phyloP scores from a whole-genome alignment of 2,888 invertebrate genomes.

The Pandemis corylana region DNA sequence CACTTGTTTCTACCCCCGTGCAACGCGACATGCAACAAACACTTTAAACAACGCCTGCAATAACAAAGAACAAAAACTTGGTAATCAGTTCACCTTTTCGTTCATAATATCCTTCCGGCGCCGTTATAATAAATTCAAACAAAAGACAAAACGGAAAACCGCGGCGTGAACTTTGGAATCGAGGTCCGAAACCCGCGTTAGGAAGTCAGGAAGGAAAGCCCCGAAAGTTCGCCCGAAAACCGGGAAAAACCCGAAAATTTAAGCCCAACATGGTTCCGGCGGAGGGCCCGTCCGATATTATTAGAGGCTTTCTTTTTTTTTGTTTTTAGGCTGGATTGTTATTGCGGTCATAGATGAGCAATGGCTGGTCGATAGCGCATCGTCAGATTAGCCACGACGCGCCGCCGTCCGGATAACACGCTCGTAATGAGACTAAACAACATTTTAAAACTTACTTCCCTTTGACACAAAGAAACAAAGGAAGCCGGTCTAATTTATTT shows the following conservation, averaged over 20 bases:
- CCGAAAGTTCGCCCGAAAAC: constrained; percentile 60
- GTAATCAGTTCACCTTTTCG: constrained; percentile 61
- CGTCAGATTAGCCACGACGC: constrained; percentile 7
- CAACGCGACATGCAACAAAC: neutral
- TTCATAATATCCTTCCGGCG: constrained; percentile 65
- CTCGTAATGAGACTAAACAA: constrained; percentile 68
- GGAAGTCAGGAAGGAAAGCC: constrained; percentile 78
- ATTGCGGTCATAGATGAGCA: constrained; percentile 51
- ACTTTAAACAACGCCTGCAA: constrained; percentile 5
- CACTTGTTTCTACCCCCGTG: neutral
- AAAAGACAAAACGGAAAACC: constrained; percentile 68
- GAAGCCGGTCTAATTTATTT: constrained; percentile 68
- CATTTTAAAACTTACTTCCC: constrained; percentile 69
- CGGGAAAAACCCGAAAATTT: constrained; percentile 74
- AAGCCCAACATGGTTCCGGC: constrained; percentile 74
- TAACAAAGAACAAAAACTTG: constrained; percentile 45
- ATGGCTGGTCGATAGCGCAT: neutral
- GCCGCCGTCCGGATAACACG: constrained; percentile 22
- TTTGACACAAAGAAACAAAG: constrained; percentile 72
- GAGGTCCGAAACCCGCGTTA: constrained; percentile 70
- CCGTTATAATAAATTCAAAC: constrained; percentile 72
- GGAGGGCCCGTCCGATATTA: constrained; percentile 74
- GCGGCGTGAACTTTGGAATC: constrained; percentile 67
- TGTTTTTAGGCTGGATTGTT: constrained; percentile 73
- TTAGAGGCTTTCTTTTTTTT: constrained; percentile 76